Conservation (phyloP, 2,113 vertebrate genomes). For the Edolisoma coerulescens region DNA sequence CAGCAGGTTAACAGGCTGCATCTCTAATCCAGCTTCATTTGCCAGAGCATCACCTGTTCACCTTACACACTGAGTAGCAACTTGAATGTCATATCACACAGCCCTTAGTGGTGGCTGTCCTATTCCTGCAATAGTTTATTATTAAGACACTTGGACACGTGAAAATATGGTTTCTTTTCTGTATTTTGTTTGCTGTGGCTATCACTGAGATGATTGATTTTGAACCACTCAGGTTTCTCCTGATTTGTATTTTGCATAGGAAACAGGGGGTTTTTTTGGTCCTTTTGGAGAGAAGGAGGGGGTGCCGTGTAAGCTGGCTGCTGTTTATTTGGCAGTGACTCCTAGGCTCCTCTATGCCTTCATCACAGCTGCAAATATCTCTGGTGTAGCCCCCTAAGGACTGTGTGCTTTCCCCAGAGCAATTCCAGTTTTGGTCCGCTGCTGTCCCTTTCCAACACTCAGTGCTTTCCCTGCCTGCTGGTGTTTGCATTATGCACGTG, state of each 20-base stretch:
- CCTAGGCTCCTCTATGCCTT: not conserved
- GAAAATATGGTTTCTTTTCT: not conserved
- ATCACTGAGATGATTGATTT: not conserved
- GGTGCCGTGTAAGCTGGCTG: not conserved
- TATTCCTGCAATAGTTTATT: not conserved
- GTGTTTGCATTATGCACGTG: not conserved
- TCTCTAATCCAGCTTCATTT: not conserved
- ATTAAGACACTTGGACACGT: not conserved
- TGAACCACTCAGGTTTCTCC: not conserved
- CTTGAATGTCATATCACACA: not conserved
- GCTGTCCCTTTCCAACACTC: not conserved
- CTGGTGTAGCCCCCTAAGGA: not conserved
- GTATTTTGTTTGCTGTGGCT: not conserved
- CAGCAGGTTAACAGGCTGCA: not conserved
- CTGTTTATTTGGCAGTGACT: not conserved
- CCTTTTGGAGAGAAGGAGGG: not conserved
- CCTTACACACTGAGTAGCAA: not conserved
- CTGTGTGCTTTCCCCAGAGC: not conserved
- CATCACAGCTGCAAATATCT: not conserved
- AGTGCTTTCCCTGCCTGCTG: not conserved
- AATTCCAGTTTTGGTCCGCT: not conserved
- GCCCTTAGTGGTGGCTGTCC: not conserved
- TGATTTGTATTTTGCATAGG: not conserved
- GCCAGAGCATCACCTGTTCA: not conserved
- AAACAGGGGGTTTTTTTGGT: not conserved